Base-by-base conservation (phyloP, 2,797 vertebrate genomes). In the Adelosebastes latens region DNA sequence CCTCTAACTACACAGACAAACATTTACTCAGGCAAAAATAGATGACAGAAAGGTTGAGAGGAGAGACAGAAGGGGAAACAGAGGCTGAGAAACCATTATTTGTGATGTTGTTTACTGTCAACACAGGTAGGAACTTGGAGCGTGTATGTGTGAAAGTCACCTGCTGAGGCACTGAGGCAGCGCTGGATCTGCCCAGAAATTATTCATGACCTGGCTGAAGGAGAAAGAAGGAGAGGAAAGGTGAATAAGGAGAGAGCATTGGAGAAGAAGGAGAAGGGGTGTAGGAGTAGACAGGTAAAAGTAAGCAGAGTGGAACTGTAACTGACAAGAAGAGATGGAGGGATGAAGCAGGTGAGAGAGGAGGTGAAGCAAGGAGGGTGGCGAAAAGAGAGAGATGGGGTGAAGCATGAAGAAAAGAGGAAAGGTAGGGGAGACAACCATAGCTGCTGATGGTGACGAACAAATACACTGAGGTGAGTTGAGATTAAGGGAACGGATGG, bases 171-270 rank as follows among this genome's bases (percentile, higher is more conserved):
- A 52, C 87, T 79, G 85, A 83, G 70, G 69, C 73, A 52, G 70
- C 4, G 12, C 79, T 71, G 32, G 56, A 81, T 82, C 71, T 64
- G 68, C 68, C 62, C 67, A 83, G 84, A 88, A 90, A 90, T 85
- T 75, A 87, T 91, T 88, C 72, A 88, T 89, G 87, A 80, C 55
- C 64, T 56, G 73, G 65, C 80, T 71, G 66, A 86, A 91, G 60
- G 81, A 69, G 66, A 27, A 32, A 65, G 18, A 61, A 64, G 8
- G 27, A 12, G 13, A 66, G 56, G 29, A 76, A 55, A 49, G 39
- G 18, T 39, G 58, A 55, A 77, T 5, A 16, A 46, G 31, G 55
- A 67, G 53, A 66, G 39, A 46, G 14, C 29, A 14, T 36, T 64
- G 60, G 39, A 34, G 13, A 34, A 10, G 34, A 16, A 53, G 27